Percentiles rank a stretch among this genome's conserved stretches.
Evolutionary conservation across 2,888 invertebrate species (phyloP).

Genomic region (Watsonalla cultraria): DNA sequence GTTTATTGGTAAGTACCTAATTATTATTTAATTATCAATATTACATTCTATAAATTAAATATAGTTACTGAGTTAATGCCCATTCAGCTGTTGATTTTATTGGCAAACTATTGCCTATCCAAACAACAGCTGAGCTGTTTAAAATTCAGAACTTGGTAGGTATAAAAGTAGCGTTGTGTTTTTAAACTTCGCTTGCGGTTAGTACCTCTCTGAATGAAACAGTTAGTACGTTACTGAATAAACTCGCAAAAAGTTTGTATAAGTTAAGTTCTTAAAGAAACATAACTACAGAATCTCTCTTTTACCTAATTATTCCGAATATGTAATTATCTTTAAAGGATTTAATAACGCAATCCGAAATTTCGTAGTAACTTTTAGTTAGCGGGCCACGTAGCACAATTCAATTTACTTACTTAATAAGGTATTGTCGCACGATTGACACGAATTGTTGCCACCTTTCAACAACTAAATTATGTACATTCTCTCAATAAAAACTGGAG

Average conservation of each 20-base stretch:
- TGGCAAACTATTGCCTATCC: no score
- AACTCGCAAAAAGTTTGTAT: neutral
- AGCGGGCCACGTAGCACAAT: neutral
- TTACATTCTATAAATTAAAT: no score
- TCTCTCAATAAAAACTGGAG: neutral
- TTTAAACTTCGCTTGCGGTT: no score
- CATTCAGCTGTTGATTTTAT: no score
- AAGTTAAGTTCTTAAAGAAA: neutral
- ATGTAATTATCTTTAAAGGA: neutral
- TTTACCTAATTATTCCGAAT: neutral
- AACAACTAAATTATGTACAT: neutral
- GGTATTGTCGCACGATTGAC: neutral
- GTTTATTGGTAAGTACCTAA: conserved; percentile 53
- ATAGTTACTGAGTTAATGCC: no score
- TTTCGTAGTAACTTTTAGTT: neutral
- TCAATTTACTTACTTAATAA: neutral
- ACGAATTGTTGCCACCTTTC: neutral
- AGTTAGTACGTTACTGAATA: no score
- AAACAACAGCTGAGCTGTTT: no score
- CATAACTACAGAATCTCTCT: neutral
- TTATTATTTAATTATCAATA: conserved; percentile 4
- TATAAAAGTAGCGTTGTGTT: no score
- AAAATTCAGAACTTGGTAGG: no score
- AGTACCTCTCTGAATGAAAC: no score
- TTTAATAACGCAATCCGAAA: neutral